Evolutionary conservation across 2,888 invertebrate genomes (phyloP).

Genomic region (Myopa tessellatipennis): DNA sequence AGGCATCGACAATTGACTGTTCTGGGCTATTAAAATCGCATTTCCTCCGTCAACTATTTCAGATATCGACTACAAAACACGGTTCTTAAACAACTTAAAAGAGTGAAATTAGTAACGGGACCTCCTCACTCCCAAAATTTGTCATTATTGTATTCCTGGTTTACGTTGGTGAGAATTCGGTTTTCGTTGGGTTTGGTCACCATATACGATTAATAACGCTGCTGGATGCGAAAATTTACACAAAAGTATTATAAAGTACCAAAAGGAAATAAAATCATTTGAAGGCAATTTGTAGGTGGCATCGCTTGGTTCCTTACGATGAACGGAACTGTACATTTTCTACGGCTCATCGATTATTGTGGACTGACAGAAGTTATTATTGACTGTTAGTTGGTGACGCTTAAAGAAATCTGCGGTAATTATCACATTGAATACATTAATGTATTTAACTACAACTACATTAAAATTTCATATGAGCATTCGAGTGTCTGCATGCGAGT

Average conservation of each 20-base stretch:
- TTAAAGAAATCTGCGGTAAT: background rate
- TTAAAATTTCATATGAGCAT: no score
- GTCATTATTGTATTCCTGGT: no score
- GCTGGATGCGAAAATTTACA: no score
- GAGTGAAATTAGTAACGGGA: no score
- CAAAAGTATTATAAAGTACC: no score
- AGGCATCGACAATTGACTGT: no score
- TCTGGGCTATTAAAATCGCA: no score
- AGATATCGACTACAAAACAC: no score
- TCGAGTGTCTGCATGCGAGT: no score
- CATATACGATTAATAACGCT: background rate
- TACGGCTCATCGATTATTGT: conserved; percentile 64
- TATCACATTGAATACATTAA: background rate
- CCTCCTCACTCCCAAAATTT: no score
- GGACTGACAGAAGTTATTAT: conserved; percentile 58
- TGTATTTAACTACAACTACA: background rate
- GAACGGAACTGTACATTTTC: conserved; percentile 52
- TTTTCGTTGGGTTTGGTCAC: background rate
- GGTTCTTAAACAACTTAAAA: no score
- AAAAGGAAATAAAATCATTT: background rate
- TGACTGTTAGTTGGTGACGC: background rate
- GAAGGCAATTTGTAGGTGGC: conserved; percentile 7
- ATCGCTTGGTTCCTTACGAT: background rate
- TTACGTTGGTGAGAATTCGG: background rate
- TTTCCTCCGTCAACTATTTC: no score